Evolutionary conservation across 2,888 invertebrate genomes (phyloP).

Genomic region (Tetranychus truncatus): DNA sequence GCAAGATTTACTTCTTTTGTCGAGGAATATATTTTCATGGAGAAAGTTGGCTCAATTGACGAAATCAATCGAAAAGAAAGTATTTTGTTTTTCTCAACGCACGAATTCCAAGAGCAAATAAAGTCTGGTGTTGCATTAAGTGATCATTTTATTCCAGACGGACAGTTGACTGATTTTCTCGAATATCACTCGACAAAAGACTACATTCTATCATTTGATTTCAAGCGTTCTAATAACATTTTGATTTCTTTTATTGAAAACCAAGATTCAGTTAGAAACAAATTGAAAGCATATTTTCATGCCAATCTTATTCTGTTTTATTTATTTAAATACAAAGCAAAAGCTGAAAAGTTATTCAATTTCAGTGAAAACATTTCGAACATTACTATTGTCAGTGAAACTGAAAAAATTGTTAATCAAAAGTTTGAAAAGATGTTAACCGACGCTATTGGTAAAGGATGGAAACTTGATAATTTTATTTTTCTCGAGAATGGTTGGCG

Average conservation of each 20-base stretch:
- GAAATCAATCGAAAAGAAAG: slow-evolving; percentile 53
- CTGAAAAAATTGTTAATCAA: background rate
- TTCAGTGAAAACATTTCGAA: too few relatives aligned
- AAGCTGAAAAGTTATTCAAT: too few relatives aligned
- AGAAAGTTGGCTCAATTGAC: slow-evolving; percentile 44
- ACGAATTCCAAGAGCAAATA: background rate
- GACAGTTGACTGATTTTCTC: slow-evolving; percentile 10
- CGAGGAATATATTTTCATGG: slow-evolving; percentile 45
- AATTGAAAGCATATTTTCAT: slow-evolving; percentile 23
- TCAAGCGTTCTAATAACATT: slow-evolving; percentile 15
- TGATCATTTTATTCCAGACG: slow-evolving; percentile 16
- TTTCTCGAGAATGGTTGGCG: slow-evolving; percentile 9
- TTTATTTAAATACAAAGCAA: background rate
- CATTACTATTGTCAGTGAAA: background rate
- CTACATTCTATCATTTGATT: slow-evolving; percentile 10
- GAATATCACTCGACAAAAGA: slow-evolving; percentile 18
- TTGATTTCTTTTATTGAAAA: slow-evolving; percentile 13
- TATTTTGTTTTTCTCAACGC: slow-evolving; percentile 32
- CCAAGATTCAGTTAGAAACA: slow-evolving; percentile 14
- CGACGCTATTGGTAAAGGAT: slow-evolving; percentile 8
- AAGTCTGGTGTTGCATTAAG: slow-evolving; percentile 11
- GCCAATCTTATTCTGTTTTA: slow-evolving; percentile 11
- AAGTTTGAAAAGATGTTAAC: background rate
- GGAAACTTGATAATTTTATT: slow-evolving; percentile 10
- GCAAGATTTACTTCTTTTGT: slow-evolving; percentile 53